Evolutionary conservation across 2,797 vertebrate species (phyloP).

Genomic region (Peromyscus nudipes): DNA sequence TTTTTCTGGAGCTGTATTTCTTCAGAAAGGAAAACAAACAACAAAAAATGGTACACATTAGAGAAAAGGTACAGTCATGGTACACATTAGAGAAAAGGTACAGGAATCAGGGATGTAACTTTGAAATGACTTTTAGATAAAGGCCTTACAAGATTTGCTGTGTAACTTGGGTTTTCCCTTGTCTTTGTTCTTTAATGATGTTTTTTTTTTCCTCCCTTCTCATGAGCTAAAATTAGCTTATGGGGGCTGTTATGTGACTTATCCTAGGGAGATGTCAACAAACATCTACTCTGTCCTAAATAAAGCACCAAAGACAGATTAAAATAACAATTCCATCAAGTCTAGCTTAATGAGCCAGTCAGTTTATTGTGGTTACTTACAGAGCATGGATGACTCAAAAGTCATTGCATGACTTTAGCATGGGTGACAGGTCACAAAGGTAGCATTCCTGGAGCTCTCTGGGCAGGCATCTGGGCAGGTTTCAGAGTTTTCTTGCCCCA

Average conservation of each 20-base stretch:
- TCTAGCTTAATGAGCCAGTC: neutral
- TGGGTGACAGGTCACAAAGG: neutral
- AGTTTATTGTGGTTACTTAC: neutral
- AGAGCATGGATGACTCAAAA: neutral
- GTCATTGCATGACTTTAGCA: neutral
- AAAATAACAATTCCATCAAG: neutral
- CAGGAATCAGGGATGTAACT: neutral
- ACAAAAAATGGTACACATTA: no score
- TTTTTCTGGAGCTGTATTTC: conserved; percentile 22
- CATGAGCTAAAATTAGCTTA: neutral
- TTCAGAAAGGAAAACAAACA: neutral
- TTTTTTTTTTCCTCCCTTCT: neutral
- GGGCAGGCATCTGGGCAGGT: neutral
- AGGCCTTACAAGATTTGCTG: neutral
- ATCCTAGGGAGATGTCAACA: neutral
- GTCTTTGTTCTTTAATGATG: neutral
- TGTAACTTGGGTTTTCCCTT: neutral
- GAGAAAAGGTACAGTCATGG: neutral
- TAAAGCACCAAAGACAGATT: neutral
- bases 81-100: conserved; percentile 53
- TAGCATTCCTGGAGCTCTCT: neutral
- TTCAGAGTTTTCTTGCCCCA: no score
- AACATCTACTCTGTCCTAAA: neutral
- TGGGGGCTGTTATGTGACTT: neutral
- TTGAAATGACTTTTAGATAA: conserved; percentile 13